These are phyloP conservation scores for Aramus guarauna DNA, from an alignment of 2,113 vertebrate species.

Conservation along the genomic window DNA sequence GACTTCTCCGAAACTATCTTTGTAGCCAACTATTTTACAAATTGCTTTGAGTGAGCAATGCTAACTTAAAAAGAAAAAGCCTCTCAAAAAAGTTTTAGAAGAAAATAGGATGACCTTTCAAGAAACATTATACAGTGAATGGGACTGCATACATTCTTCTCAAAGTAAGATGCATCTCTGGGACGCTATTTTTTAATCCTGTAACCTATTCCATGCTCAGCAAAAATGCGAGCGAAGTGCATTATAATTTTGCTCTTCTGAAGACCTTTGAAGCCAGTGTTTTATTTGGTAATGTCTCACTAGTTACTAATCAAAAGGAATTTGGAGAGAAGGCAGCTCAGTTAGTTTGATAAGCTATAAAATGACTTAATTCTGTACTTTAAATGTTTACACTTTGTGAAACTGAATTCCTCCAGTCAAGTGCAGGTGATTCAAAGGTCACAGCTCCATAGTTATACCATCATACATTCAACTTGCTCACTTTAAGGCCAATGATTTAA, in stretches of 20 bases:
- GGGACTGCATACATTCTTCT: neutral
- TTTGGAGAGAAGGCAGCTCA: neutral
- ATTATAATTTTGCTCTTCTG: neutral
- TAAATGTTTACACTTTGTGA: slow-evolving; percentile 41
- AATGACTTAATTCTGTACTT: neutral
- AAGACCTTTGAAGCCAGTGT: neutral
- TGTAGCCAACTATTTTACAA: neutral
- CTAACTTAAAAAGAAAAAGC: neutral
- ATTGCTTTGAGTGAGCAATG: neutral
- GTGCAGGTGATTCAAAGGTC: slow-evolving; percentile 11
- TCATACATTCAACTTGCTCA: neutral
- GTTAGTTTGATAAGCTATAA: neutral
- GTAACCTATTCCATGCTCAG: neutral
- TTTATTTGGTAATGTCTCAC: neutral
- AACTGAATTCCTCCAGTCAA: slow-evolving; percentile 18
- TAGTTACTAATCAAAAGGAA: neutral
- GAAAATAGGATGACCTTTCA: neutral
- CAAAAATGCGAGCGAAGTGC: neutral
- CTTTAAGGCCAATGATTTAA: neutral
- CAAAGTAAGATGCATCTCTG: neutral
- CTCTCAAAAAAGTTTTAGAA: neutral
- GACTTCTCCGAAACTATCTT: neutral
- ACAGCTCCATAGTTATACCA: neutral
- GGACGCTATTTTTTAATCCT: neutral
- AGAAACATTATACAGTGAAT: neutral